phyloP scores from a whole-genome alignment of 2,797 vertebrate species.

The Galaxias olidus region DNA sequence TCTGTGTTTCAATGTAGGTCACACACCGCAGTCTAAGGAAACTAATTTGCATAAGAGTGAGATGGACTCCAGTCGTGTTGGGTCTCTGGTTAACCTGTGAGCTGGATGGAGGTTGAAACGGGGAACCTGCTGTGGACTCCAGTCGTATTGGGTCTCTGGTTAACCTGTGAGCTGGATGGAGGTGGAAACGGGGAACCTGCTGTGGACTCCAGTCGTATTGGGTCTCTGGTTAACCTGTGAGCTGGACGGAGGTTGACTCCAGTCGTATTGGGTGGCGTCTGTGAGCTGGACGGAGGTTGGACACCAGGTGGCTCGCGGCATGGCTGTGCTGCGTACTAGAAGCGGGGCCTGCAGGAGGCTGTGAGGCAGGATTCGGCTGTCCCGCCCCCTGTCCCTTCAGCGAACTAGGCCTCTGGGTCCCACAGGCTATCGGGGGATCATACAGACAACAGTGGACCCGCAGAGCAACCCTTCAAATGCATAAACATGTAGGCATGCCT shows the following conservation, averaged over 20 bases:
- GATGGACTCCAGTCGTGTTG: slow-evolving; percentile 5
- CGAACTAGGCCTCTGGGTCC: too few relatives aligned
- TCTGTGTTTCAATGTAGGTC: slow-evolving; percentile 11
- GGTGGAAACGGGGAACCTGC: slow-evolving; percentile 39
- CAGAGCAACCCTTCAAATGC: not conserved
- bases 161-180: slow-evolving; percentile 28
- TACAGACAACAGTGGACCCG: too few relatives aligned
- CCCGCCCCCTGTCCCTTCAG: too few relatives aligned
- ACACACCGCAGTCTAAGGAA: not conserved
- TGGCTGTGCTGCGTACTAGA: slow-evolving; percentile 33
- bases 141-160: slow-evolving; percentile 4
- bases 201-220: slow-evolving; percentile 28
- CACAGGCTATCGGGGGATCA: too few relatives aligned
- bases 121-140: slow-evolving; percentile 39
- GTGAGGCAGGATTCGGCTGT: too few relatives aligned
- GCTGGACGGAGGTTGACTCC: slow-evolving; percentile 25
- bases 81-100: slow-evolving; percentile 20
- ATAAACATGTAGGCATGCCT: slow-evolving; percentile 9
- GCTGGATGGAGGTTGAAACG: slow-evolving; percentile 28
- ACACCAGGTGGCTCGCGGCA: too few relatives aligned
- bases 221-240: slow-evolving; percentile 20
- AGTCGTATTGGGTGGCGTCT: slow-evolving; percentile 13
- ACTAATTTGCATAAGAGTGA: not conserved
- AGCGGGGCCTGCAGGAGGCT: slow-evolving; percentile 2
- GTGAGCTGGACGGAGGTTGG: too few relatives aligned